phyloP scores from a whole-genome alignment of 2,888 invertebrate genomes.

The Xylota segnis region DNA sequence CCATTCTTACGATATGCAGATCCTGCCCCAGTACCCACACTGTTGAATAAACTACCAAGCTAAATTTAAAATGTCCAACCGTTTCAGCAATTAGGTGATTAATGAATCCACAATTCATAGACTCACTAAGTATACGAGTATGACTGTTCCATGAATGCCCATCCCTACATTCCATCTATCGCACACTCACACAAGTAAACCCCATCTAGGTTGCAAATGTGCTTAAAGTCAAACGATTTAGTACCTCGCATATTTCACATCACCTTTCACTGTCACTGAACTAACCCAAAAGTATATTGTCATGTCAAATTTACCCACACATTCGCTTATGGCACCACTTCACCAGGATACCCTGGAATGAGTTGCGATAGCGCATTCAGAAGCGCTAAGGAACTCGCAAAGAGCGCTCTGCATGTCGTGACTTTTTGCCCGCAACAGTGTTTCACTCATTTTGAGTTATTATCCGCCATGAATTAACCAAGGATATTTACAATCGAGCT shows the following conservation, averaged over 20 bases:
- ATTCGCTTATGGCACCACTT: background rate
- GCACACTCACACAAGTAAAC: background rate
- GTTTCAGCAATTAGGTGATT: no score
- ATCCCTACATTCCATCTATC: background rate
- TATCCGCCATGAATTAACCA: slow-evolving; percentile 60
- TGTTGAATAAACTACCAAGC: no score
- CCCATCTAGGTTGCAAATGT: background rate
- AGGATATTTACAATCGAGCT: slow-evolving; percentile 61
- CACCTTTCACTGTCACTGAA: slow-evolving; percentile 7
- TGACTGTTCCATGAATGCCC: background rate
- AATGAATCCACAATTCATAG: no score
- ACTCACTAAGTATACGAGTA: no score
- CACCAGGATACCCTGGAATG: slow-evolving; percentile 3
- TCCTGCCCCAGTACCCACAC: no score
- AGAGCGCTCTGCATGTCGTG: slow-evolving; percentile 27
- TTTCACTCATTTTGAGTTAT: slow-evolving; percentile 69
- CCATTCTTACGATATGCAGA: no score
- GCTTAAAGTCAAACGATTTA: slow-evolving; percentile 6
- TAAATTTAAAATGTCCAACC: no score
- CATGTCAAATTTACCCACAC: slow-evolving; percentile 30
- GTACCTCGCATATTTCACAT: slow-evolving; percentile 9
- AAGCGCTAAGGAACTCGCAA: slow-evolving; percentile 25
- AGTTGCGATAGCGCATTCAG: slow-evolving; percentile 49
- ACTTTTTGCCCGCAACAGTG: slow-evolving; percentile 54
- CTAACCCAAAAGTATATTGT: slow-evolving; percentile 15